Conservation (phyloP, 2,113 vertebrate genomes). For the Pao palembangensis region DNA sequence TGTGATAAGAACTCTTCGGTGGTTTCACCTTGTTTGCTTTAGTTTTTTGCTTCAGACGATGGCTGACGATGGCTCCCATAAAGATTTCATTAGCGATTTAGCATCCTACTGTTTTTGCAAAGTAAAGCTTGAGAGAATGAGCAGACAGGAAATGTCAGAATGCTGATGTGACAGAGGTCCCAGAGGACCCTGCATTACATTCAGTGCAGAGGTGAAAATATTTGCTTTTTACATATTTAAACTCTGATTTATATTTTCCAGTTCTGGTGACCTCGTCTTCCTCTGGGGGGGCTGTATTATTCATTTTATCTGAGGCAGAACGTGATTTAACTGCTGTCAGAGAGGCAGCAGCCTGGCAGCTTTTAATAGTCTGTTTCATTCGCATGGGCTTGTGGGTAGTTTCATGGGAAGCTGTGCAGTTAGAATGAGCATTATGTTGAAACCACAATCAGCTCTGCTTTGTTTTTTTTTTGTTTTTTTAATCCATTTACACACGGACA, state of each 20-base stretch:
- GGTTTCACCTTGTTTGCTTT: not conserved
- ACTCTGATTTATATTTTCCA: not conserved
- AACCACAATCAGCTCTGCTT: constrained; percentile 41
- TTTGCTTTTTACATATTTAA: not conserved
- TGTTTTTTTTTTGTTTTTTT: not conserved
- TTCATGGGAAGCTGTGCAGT: constrained; percentile 38
- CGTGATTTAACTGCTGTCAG: no score
- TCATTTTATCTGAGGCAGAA: not conserved
- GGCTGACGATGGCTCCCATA: not conserved
- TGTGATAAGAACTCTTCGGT: not conserved
- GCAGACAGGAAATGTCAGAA: no score
- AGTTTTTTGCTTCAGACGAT: not conserved
- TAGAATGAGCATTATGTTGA: constrained; percentile 25
- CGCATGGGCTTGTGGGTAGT: constrained; percentile 22
- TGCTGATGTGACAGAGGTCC: no score
- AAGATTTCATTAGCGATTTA: not conserved
- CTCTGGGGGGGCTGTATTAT: not conserved
- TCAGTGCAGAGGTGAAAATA: no score
- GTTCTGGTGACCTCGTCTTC: no score
- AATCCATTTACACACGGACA: not conserved
- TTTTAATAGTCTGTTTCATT: constrained; percentile 26
- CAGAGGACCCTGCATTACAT: no score
- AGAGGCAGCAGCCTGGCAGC: not conserved
- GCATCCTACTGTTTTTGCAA: not conserved
- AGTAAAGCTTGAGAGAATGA: no score